Evolutionary conservation across 2,113 vertebrate genomes (phyloP).

Genomic region (Herpetotheres cachinnans): DNA sequence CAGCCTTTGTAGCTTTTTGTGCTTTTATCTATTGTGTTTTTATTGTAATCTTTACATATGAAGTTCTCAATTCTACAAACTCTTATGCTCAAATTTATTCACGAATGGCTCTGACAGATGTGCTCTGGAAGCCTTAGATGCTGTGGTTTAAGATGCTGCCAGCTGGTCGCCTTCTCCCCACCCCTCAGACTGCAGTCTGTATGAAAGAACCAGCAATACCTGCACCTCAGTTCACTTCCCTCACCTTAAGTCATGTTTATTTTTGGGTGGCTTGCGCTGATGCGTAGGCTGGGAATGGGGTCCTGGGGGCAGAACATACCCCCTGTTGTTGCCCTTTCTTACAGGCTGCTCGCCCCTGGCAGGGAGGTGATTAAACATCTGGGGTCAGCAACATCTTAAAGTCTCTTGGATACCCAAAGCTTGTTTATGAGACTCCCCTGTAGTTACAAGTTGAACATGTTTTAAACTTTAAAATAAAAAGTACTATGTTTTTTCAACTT

Average conservation of each 20-base stretch:
- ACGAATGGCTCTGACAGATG: conserved; percentile 15
- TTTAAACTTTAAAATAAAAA: neutral
- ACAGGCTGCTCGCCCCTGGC: neutral
- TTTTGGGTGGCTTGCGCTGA: neutral
- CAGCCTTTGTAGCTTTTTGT: conserved; percentile 40
- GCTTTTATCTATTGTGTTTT: conserved; percentile 46
- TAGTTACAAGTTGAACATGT: neutral
- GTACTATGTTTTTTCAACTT: neutral
- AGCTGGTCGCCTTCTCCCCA: neutral
- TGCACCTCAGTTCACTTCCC: neutral
- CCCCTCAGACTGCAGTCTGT: neutral
- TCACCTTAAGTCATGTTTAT: neutral
- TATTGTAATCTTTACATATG: conserved; percentile 18
- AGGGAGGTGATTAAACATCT: neutral
- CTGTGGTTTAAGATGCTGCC: neutral
- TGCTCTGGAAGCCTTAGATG: neutral
- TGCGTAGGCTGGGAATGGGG: neutral
- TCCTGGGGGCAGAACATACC: fast-evolving
- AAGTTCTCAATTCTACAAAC: conserved; percentile 28
- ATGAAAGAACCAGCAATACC: neutral
- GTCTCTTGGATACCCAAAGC: neutral
- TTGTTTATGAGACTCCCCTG: neutral
- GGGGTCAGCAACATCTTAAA: neutral
- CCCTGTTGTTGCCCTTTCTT: neutral
- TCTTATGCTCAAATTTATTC: conserved; percentile 22